Evolutionary conservation across 2,797 vertebrate genomes (phyloP).

Genomic region (Hippopotamyrus pictus): DNA sequence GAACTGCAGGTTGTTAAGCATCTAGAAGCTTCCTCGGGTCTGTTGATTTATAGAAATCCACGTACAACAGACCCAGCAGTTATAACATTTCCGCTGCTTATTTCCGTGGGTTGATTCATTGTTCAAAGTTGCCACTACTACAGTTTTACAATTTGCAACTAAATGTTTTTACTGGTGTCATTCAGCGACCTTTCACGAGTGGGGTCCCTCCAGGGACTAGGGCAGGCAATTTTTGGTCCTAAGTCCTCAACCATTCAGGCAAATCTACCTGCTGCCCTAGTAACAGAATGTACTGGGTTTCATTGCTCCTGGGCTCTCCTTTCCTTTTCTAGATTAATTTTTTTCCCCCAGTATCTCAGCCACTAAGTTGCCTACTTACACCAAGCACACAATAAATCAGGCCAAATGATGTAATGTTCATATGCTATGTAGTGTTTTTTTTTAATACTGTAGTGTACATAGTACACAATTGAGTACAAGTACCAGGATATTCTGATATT

Average conservation of each 20-base stretch:
- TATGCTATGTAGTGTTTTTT: not conserved
- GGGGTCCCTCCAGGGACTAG: not conserved
- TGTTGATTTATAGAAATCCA: not conserved
- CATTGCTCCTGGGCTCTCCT: not conserved
- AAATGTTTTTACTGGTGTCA: not conserved
- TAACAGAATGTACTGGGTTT: not conserved
- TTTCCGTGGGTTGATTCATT: not conserved
- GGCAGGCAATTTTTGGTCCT: not conserved
- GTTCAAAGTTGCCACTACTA: not conserved
- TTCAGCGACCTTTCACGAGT: not conserved
- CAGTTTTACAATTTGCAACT: not conserved
- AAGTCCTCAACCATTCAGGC: not conserved
- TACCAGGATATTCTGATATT: not conserved
- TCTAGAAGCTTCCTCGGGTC: not conserved
- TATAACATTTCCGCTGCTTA: not conserved
- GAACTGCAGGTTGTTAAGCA: not conserved
- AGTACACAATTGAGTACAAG: conserved; percentile 2
- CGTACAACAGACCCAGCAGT: not conserved
- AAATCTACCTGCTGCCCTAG: not conserved
- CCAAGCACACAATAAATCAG: conserved; percentile 3
- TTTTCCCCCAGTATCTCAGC: not conserved
- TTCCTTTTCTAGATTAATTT: not conserved
- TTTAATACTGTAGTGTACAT: conserved; percentile 1
- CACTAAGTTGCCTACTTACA: not conserved
- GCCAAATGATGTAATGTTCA: conserved; percentile 3